Evolutionary conservation across 2,888 invertebrate genomes (phyloP).

Genomic region (Pimpla rufipes): DNA sequence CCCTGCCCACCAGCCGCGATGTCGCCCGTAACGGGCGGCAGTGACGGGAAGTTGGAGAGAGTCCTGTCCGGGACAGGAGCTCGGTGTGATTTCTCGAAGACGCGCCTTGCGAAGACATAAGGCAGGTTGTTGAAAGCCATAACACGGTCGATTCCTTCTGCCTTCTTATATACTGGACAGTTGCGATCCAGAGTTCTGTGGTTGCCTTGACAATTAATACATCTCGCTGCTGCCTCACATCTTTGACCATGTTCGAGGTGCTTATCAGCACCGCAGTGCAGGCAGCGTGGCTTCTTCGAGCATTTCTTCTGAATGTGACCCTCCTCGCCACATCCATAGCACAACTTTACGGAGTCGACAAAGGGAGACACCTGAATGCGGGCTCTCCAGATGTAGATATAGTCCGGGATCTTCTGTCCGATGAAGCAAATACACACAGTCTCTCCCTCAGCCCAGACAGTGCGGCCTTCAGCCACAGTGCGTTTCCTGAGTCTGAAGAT

Average conservation of each 20-base stretch:
- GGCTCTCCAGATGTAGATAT: background rate
- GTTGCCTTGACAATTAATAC: conserved; percentile 33
- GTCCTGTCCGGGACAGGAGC: background rate
- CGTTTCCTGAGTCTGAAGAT: conserved; percentile 15
- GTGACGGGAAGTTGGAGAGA: background rate
- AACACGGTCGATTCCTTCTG: conserved; percentile 33
- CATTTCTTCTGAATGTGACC: background rate
- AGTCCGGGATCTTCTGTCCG: background rate
- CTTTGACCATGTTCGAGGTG: conserved; percentile 2
- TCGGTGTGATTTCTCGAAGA: background rate
- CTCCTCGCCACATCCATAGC: conserved; percentile 6
- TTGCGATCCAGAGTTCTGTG: conserved; percentile 24
- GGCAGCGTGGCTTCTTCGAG: background rate
- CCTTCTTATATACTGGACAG: conserved; percentile 22
- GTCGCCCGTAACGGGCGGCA: too few relatives aligned
- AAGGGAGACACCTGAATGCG: conserved; percentile 4
- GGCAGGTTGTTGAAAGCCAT: conserved; percentile 55
- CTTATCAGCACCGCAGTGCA: background rate
- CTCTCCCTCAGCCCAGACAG: conserved; percentile 15
- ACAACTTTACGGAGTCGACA: background rate
- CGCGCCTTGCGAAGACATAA: conserved; percentile 16
- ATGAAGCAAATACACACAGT: background rate
- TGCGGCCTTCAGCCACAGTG: background rate
- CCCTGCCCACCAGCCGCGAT: too few relatives aligned
- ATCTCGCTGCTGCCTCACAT: conserved; percentile 4